Base-by-base conservation (phyloP, 2,888 invertebrate species). In the Caenorhabditis sp. region DNA sequence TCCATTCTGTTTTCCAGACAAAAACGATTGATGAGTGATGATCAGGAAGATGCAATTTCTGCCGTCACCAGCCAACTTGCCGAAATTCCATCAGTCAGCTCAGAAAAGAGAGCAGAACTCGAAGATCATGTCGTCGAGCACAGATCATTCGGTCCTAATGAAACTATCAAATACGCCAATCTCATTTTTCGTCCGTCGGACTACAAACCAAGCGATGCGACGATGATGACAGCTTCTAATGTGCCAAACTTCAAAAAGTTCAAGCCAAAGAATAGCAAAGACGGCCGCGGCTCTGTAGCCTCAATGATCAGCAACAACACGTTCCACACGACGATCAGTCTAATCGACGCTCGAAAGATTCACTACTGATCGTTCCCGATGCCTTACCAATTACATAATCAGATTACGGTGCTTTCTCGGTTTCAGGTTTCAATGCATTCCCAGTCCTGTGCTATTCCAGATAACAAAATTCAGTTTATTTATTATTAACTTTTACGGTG, bases 101-200 rank as follows among this genome's bases (percentile, higher is more conserved):
- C 47, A 0, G 28, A 20, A 37, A 4, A 35, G 3, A 50, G 35
- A 3, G 32, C 13, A 1, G n/a, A 40, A 15, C n/a, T 26, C 5
- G 53, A 72, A 6, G 64, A 64, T 15, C 22, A 44, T 11, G 44
- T 35, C 20, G 44, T 37, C 4, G 76, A 76, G 26, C 51, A 67
- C 35, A 67, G 76, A 44, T 67, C 76, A 18, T 50, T 50, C 2
- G 53, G 67, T n/a, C 67, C 40, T n/a, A 76, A 76, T 37, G 67
- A 76, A 18, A 76, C 76, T 0, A 76, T 76, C 53, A 76, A 76
- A 53, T 76, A 76, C 44, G 35, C 47, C 8, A 76, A 76, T 28
- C 50, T 76, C 5, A 68, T 76, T 28, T 76, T 61, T 44, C 67
- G 32, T n/a, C 76, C 37, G 15, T 22, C 51, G n/a, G n/a, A 37